A percentile compares a stretch with the other conserved stretches of the same genome.
Conservation (phyloP, 2,113 vertebrate genomes). For the Charina bottae region DNA sequence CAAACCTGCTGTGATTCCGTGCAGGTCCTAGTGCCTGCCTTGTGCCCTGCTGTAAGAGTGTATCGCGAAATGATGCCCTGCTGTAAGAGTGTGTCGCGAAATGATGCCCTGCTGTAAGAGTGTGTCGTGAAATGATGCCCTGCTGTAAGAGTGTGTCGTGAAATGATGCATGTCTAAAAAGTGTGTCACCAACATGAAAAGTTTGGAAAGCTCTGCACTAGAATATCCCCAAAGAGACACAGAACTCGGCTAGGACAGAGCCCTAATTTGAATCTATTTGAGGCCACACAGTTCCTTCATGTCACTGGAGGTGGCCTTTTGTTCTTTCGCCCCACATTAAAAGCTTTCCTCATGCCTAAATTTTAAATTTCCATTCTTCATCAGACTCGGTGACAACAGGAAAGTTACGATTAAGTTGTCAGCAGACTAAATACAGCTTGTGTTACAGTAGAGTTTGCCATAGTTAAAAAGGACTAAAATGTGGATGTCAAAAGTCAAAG, state of each 20-base stretch:
- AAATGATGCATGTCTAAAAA: too few relatives aligned
- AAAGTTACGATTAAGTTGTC: constrained; percentile 48
- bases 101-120: too few relatives aligned
- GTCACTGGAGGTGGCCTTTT: neutral
- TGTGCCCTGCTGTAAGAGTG: too few relatives aligned
- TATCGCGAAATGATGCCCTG: too few relatives aligned
- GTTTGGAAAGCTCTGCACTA: too few relatives aligned
- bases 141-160: too few relatives aligned
- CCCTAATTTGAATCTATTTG: neutral
- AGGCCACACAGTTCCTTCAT: neutral
- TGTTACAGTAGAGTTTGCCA: constrained; percentile 8
- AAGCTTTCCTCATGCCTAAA: constrained; percentile 24
- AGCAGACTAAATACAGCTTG: constrained; percentile 19
- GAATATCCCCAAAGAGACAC: neutral
- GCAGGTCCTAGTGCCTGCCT: too few relatives aligned
- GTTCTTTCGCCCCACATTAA: constrained; percentile 23
- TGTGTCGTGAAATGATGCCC: too few relatives aligned
- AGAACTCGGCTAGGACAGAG: rapidly evolving
- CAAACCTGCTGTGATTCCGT: too few relatives aligned
- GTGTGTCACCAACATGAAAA: too few relatives aligned
- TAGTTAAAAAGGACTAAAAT: constrained; percentile 12
- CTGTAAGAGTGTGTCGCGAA: too few relatives aligned
- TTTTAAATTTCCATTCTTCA: constrained; percentile 45
- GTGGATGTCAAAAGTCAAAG: neutral
- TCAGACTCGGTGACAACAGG: constrained; percentile 41